These are phyloP conservation scores for Valencia hispanica DNA, from an alignment of 2,797 vertebrate genomes.

Conservation along the genomic window DNA sequence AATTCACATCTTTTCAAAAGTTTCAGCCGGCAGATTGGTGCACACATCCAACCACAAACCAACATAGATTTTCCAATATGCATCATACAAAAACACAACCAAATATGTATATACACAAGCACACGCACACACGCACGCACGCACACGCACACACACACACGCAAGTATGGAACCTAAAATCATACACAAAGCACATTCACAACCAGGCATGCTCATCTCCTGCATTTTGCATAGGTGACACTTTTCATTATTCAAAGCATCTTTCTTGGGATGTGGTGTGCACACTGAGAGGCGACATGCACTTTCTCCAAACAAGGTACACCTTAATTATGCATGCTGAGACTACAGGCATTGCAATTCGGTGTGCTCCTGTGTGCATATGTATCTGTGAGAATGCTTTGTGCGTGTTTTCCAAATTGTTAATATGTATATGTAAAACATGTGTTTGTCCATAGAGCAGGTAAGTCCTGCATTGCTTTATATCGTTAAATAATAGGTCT, in stretches of 20 bases:
- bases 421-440: slow-evolving; percentile 31
- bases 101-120: slow-evolving; percentile 3
- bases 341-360: slow-evolving; percentile 76
- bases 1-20: slow-evolving; percentile 59
- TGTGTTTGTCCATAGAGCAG: slow-evolving; percentile 16
- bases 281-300: slow-evolving; percentile 79
- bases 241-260: slow-evolving; percentile 87
- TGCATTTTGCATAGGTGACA: slow-evolving; percentile 86
- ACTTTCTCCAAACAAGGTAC: slow-evolving; percentile 83
- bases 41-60: slow-evolving; percentile 13
- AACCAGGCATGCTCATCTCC: slow-evolving; percentile 73
- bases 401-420: slow-evolving; percentile 47
- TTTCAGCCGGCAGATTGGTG: slow-evolving; percentile 38
- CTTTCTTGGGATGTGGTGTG: slow-evolving; percentile 81
- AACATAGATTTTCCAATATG: slow-evolving; percentile 1
- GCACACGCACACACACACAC: background rate
- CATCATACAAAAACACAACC: slow-evolving; percentile 26
- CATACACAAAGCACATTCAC: slow-evolving; percentile 68
- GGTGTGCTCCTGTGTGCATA: slow-evolving; percentile 57
- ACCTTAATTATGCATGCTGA: slow-evolving; percentile 85
- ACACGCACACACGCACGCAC: background rate
- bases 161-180: slow-evolving; percentile 53
- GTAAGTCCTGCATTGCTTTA: slow-evolving; percentile 3
- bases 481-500: slow-evolving; percentile 8
- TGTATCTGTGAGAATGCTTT: slow-evolving; percentile 31